Conservation (phyloP, 2,888 invertebrate genomes). For the Callyntrura guangdongensis region DNA sequence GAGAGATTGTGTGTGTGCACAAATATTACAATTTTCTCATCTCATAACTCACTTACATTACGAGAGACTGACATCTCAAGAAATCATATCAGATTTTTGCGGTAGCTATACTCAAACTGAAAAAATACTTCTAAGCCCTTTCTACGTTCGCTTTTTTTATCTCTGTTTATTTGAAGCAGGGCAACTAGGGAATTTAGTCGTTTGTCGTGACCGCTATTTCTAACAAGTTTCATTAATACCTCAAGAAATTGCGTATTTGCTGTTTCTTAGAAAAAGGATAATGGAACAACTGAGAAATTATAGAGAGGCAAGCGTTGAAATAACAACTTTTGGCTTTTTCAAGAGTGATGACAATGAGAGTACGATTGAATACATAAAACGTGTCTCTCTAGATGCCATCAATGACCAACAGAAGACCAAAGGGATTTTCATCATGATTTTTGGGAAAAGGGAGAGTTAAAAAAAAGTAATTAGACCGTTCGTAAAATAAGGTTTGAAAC, state of each 20-base stretch:
- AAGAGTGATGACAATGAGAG: too few species aligned
- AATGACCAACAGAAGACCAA: neutral
- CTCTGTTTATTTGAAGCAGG: neutral
- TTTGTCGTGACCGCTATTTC: neutral
- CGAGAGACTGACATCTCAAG: slow-evolving; percentile 40
- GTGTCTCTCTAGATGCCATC: neutral
- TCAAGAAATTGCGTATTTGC: too few species aligned
- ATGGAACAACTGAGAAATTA: too few species aligned
- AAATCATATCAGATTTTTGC: neutral
- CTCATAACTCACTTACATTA: slow-evolving; percentile 53
- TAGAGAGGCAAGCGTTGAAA: too few species aligned
- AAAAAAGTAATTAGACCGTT: slow-evolving; percentile 25
- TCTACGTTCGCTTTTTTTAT: neutral
- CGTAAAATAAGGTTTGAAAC: neutral
- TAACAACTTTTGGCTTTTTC: too few species aligned
- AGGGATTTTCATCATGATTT: neutral
- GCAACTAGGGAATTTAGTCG: neutral
- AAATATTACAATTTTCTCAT: slow-evolving; percentile 47
- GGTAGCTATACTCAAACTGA: neutral
- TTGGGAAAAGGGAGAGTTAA: neutral
- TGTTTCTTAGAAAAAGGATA: too few species aligned
- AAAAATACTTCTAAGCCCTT: too few species aligned
- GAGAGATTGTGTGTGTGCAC: neutral
- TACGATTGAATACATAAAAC: neutral
- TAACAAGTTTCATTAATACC: too few species aligned